phyloP scores from a whole-genome alignment of 2,888 invertebrate species.

The Plemyria rubiginata region DNA sequence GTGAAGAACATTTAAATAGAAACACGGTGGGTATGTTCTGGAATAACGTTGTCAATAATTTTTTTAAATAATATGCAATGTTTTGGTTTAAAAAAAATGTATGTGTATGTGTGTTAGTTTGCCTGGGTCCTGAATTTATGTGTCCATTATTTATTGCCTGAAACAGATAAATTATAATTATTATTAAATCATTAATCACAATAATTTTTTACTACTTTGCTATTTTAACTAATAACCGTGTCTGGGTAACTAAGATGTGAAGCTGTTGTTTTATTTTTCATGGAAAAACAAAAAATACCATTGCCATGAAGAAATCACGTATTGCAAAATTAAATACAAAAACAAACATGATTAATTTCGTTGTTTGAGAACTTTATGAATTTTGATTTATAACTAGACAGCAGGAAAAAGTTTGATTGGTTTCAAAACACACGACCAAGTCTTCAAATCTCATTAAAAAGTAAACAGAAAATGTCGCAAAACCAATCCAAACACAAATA shows the following conservation, averaged over 20 bases:
- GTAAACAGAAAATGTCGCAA: conserved; percentile 76
- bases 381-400: conserved; percentile 26
- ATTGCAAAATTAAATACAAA: too few relatives aligned
- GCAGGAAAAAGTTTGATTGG: conserved; percentile 80
- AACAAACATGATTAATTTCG: conserved; percentile 13
- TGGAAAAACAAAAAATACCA: neutral
- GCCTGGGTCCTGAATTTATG: too few relatives aligned
- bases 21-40: neutral
- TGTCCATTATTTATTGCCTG: too few relatives aligned
- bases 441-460: conserved; percentile 81
- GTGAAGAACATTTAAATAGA: neutral
- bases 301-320: neutral
- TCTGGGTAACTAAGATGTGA: too few relatives aligned
- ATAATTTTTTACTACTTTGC: too few relatives aligned
- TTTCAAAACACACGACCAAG: conserved; percentile 72
- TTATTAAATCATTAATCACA: too few relatives aligned
- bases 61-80: too few relatives aligned
- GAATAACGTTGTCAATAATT: neutral
- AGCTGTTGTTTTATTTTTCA: too few relatives aligned
- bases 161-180: neutral
- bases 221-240: too few relatives aligned
- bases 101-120: too few relatives aligned
- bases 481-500: conserved; percentile 69
- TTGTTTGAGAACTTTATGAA: conserved; percentile 14
- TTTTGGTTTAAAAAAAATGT: too few relatives aligned